Evolutionary conservation across 1,140 invertebrate genomes (phyloP).

Genomic region (Thaumetopoea pityocampa): DNA sequence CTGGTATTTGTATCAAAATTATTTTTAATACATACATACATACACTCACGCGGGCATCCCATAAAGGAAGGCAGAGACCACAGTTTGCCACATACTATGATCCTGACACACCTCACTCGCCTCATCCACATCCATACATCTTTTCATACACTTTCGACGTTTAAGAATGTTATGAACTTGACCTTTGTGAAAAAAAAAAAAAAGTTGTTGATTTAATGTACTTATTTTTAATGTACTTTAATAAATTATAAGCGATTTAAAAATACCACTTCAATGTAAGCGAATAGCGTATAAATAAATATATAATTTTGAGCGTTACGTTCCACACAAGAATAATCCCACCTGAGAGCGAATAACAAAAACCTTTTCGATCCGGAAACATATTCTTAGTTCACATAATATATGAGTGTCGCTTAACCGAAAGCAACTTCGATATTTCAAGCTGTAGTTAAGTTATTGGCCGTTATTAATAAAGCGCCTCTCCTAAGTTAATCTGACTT

Average conservation of each 20-base stretch:
- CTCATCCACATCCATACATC: too few relatives aligned
- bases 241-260: not conserved
- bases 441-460: conserved; percentile 67
- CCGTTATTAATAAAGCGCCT: conserved; percentile 69
- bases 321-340: conserved; percentile 38
- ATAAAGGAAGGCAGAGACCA: too few relatives aligned
- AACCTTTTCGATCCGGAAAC: conserved; percentile 62
- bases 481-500: conserved; percentile 73
- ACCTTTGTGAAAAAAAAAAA: too few relatives aligned
- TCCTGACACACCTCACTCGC: too few relatives aligned
- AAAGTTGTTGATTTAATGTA: too few relatives aligned
- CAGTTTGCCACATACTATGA: too few relatives aligned
- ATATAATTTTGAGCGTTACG: conserved; percentile 22
- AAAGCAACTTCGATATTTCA: conserved; percentile 72
- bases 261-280: conserved; percentile 10
- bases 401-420: conserved; percentile 68
- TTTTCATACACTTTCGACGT: too few relatives aligned
- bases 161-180: too few relatives aligned
- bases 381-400: conserved; percentile 64
- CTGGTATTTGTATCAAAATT: too few relatives aligned
- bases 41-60: too few relatives aligned
- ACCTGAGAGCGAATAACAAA: conserved; percentile 46
- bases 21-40: too few relatives aligned
- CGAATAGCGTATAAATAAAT: conserved; percentile 17
- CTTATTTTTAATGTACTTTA: conserved; percentile 3